Percentiles rank a stretch among this genome's conserved stretches.
Evolutionary conservation across 2,113 vertebrate species (phyloP).

Genomic region (Amphiprion ocellaris): DNA sequence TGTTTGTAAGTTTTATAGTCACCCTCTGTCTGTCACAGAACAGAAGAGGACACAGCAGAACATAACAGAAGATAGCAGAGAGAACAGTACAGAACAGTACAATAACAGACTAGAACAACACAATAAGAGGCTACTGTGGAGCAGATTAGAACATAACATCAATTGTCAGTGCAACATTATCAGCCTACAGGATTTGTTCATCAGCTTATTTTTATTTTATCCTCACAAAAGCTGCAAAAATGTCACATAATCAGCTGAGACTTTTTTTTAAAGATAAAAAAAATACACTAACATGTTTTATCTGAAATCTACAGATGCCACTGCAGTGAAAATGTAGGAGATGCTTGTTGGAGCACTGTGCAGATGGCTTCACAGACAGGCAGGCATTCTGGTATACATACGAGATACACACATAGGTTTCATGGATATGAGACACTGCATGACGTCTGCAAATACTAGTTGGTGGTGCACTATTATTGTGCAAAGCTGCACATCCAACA

Average conservation of each 20-base stretch:
- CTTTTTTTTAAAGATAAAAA: not conserved
- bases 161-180: not conserved
- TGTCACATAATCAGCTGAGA: not conserved
- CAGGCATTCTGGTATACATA: slow-evolving; percentile 22
- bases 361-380: slow-evolving; percentile 39
- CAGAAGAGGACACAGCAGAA: slow-evolving; percentile 19
- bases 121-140: slow-evolving; percentile 4
- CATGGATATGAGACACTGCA: slow-evolving; percentile 17
- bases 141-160: slow-evolving; percentile 10
- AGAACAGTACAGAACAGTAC: slow-evolving; percentile 8
- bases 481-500: slow-evolving; percentile 11
- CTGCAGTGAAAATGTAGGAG: slow-evolving; percentile 27
- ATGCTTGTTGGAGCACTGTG: slow-evolving; percentile 25
- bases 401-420: slow-evolving; percentile 17
- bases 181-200: not conserved
- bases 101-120: slow-evolving; percentile 2
- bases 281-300: not conserved
- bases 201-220: not conserved
- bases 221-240: slow-evolving; percentile 3
- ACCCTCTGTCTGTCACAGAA: slow-evolving; percentile 30
- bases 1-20: slow-evolving; percentile 48
- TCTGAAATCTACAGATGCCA: not conserved
- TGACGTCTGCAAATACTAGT: slow-evolving; percentile 36
- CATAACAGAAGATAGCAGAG: slow-evolving; percentile 3
- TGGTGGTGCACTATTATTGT: slow-evolving; percentile 16